Evolutionary conservation across 2,113 vertebrate species (phyloP), one percentile per base, ranked within the genome.

Genomic region (Brienomyrus brachyistius): DNA sequence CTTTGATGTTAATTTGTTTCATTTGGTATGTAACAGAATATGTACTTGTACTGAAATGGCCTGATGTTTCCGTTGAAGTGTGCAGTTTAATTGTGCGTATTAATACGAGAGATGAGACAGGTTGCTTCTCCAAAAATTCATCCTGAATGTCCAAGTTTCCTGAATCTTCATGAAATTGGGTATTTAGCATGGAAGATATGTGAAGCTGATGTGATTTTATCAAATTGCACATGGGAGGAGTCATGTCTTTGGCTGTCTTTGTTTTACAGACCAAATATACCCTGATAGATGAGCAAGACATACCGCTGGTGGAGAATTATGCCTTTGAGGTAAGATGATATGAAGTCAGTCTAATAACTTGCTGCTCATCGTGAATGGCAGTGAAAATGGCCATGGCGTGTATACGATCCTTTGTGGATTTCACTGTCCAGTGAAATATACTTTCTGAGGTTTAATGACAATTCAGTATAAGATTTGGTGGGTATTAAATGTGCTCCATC

Each of bases 251-350:
- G 88, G 88, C 66, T 84, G 15, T 23, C 43, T 48, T 4, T 96
- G 43, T 27, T 48, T 84, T 95, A 2, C 93, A 99, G 98, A 99
- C 98, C 90, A 99, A 99, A 92, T 99, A 99, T 94, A 99, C 98
- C 0, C 94, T 99, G 92, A 99, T 99, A 9, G 98, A 99, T 86
- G 98, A 99, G 91, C 98, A 98, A 92, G 98, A 99, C 95, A 99
- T 99, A 95, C 98, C 98, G 0, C 95, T 99, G 89, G 98, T 99
- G 95, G 98, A 99, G 94, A 98, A 98, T 93, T 99, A 97, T 94
- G 98, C 98, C 89, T 99, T 99, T 93, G 98, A 99, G 97, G 98
- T 99, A 94, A 96, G 95, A 82, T 31, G 11, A n/a, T 51, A 3
- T 1, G 8, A n/a, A 40, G 19, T 52, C 51, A 50, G 13, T 1